A percentile compares a stretch with the other conserved stretches of the same genome.
These are phyloP conservation scores for Acronicta leporina DNA, from an alignment of 2,888 invertebrate species.

Conservation along the genomic window DNA sequence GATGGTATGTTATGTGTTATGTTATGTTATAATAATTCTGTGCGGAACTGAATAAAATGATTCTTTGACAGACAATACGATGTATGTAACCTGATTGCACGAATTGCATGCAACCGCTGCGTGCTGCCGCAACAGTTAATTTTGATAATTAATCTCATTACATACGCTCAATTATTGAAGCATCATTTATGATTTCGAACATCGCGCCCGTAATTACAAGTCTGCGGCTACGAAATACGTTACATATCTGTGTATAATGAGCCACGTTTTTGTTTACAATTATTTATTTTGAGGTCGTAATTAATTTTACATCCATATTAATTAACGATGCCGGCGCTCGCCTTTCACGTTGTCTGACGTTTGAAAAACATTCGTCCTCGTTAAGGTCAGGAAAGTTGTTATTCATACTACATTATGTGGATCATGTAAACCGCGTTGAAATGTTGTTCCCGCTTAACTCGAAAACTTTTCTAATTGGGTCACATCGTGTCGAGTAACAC, in stretches of 20 bases:
- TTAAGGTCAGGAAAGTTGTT: slow-evolving; percentile 34
- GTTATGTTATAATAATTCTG: too few species aligned
- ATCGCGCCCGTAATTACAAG: slow-evolving; percentile 7
- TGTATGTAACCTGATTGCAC: slow-evolving; percentile 23
- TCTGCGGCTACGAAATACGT: slow-evolving; percentile 12
- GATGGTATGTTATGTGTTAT: too few species aligned
- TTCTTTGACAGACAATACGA: slow-evolving; percentile 23
- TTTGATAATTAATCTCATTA: slow-evolving; percentile 46
- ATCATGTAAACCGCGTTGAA: slow-evolving; percentile 29
- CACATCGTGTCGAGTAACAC: slow-evolving; percentile 54
- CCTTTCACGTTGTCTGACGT: slow-evolving; percentile 24
- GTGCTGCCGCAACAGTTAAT: slow-evolving; percentile 38
- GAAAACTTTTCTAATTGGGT: slow-evolving; percentile 67
- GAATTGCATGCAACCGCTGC: slow-evolving; percentile 38
- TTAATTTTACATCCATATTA: slow-evolving; percentile 12
- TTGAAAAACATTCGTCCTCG: slow-evolving; percentile 38
- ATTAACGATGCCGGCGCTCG: slow-evolving; percentile 11
- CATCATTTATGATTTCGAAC: slow-evolving; percentile 31
- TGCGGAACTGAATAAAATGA: background rate
- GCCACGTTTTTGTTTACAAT: slow-evolving; percentile 5
- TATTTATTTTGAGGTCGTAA: slow-evolving; percentile 1
- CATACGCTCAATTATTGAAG: slow-evolving; percentile 28
- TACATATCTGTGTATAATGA: slow-evolving; percentile 4
- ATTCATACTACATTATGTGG: slow-evolving; percentile 37
- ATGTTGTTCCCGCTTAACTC: slow-evolving; percentile 54